Evolutionary conservation across 2,797 vertebrate species (phyloP).

Genomic region (Enoplosus armatus): DNA sequence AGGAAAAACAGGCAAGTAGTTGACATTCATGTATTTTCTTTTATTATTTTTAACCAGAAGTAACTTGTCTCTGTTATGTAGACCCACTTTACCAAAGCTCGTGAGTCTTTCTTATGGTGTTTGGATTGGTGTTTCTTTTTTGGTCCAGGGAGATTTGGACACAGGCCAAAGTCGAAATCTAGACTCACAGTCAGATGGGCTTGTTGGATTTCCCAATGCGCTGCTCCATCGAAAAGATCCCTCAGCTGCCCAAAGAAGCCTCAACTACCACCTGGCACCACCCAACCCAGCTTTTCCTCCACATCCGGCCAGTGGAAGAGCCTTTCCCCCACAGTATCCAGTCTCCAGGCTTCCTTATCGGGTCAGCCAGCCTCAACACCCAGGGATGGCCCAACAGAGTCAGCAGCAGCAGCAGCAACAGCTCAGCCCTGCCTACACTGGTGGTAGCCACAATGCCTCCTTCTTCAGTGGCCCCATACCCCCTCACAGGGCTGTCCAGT

Average conservation of each 20-base stretch:
- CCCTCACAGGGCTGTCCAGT: constrained; percentile 89
- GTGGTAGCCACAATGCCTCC: constrained; percentile 86
- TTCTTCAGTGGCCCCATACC: constrained; percentile 90
- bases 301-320: constrained; percentile 83
- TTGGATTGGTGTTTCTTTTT: constrained; percentile 21
- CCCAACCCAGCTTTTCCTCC: constrained; percentile 89
- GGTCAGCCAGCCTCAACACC: constrained; percentile 84
- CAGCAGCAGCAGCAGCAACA: constrained; percentile 89
- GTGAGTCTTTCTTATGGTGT: neutral
- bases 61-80: neutral
- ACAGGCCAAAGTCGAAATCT: constrained; percentile 90
- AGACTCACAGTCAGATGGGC: constrained; percentile 87
- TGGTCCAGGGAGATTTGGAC: constrained; percentile 90
- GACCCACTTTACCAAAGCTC: neutral
- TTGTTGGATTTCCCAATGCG: constrained; percentile 87
- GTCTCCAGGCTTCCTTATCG: constrained; percentile 90
- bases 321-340: constrained; percentile 88
- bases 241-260: constrained; percentile 89
- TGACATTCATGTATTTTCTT: neutral
- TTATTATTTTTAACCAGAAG: neutral
- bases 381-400: constrained; percentile 75
- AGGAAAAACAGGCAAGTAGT: constrained; percentile 90
- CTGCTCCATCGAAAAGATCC: constrained; percentile 96
- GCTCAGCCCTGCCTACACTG: constrained; percentile 87
- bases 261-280: constrained; percentile 92